Evolutionary conservation across 1,140 invertebrate genomes (phyloP), one percentile per base, ranked within the genome.

Genomic region (Argopecten irradians): DNA sequence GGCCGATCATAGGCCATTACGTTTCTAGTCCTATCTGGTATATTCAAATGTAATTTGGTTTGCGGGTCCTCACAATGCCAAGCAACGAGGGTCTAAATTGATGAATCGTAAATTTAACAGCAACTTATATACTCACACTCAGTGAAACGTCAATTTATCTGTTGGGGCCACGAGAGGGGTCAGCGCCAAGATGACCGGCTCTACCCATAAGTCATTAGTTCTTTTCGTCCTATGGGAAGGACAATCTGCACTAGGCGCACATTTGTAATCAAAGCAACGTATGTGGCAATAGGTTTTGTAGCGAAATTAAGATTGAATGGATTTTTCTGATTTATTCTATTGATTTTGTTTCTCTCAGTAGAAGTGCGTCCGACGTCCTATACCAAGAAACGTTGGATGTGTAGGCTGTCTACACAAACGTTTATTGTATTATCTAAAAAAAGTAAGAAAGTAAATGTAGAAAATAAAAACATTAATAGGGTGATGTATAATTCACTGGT

Each of bases 1-100:
- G 55, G 28, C n/a, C 55, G 55, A 71, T 71, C 55, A 71, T 28
- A 28, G 22, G 22, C 55, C 55, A 71, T 71, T 71, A 71, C 55
- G 28, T 71, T 46, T 71, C 55, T 71, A 71, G 55, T 71, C 55
- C 55, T 71, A 71, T 71, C 55, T 71, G 55, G 55, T 71, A 71
- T 71, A 71, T 71, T 71, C 55, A 71, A 71, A 71, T 71, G 55
- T 71, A 71, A 71, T 71, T 71, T 71, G 55, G 55, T 71, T 71
- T 71, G 22, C 8, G 55, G 55, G 55, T 71, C 55, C n/a, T 28
- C 22, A 71, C 55, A 71, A 71, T 71, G 55, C 55, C 55, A 71
- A n/a, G 55, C 55, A 71, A 71, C 55, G 55, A 71, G 55, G 55
- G 55, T 71, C 55, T 71, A 71, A 71, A 71, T 71, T 71, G 55